phyloP scores from a whole-genome alignment of 2,797 vertebrate genomes.

The Sebastes miniatus region DNA sequence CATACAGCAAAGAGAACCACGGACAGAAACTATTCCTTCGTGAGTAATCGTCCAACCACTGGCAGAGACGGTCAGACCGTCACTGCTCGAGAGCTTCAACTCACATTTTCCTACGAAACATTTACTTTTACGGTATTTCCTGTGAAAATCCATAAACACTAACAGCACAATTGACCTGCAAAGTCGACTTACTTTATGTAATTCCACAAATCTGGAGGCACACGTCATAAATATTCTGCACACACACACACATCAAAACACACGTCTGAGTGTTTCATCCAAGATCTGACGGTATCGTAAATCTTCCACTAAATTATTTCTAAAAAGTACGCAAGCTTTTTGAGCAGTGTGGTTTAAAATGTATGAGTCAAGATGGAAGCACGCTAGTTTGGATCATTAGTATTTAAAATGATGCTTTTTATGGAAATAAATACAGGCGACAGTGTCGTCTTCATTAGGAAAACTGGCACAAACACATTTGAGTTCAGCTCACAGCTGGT shows the following conservation, averaged over 20 bases:
- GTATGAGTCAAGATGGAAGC: neutral
- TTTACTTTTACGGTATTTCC: constrained; percentile 48
- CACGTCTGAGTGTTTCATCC: constrained; percentile 1
- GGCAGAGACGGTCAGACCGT: constrained; percentile 17
- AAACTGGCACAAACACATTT: neutral
- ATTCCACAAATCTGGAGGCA: constrained; percentile 44
- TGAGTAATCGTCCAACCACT: constrained; percentile 38
- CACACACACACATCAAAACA: constrained; percentile 10
- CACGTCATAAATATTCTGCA: constrained; percentile 50
- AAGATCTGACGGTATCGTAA: neutral
- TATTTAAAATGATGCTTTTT: neutral
- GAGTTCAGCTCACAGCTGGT: neutral
- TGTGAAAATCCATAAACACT: constrained; percentile 59
- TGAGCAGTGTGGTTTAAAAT: neutral
- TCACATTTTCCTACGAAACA: constrained; percentile 61
- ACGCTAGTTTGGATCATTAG: neutral
- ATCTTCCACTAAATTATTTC: neutral
- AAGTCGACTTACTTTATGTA: constrained; percentile 34
- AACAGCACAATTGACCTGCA: constrained; percentile 4
- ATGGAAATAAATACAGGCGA: neutral
- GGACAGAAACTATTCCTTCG: constrained; percentile 50
- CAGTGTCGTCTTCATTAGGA: neutral
- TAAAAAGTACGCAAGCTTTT: neutral
- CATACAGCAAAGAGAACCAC: constrained; percentile 38
- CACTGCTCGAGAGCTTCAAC: constrained; percentile 11